phyloP scores from a whole-genome alignment of 2,888 invertebrate genomes.

The Lasioglossum pauxillum region DNA sequence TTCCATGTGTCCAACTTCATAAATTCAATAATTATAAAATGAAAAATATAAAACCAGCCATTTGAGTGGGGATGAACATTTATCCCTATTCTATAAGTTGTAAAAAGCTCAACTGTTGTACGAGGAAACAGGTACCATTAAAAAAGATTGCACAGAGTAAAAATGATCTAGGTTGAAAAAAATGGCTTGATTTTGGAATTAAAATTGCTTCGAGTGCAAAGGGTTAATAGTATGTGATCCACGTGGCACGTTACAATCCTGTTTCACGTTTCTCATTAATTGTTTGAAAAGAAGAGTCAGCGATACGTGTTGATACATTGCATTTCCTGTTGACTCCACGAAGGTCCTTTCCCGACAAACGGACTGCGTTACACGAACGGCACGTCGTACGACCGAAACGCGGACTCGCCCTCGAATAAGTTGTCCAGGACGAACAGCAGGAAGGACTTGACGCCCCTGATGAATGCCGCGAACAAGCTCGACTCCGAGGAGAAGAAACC shows the following conservation, averaged over 20 bases:
- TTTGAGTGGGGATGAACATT: too few relatives aligned
- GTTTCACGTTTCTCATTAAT: not conserved
- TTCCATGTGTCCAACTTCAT: too few relatives aligned
- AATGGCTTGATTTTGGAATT: too few relatives aligned
- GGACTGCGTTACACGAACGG: constrained; percentile 81
- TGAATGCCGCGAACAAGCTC: constrained; percentile 86
- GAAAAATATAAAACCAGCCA: too few relatives aligned
- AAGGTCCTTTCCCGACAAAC: constrained; percentile 76
- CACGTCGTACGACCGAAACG: constrained; percentile 78
- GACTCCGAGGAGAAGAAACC: constrained; percentile 86
- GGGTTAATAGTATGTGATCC: too few relatives aligned
- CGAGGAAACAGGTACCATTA: too few relatives aligned
- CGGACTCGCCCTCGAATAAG: constrained; percentile 81
- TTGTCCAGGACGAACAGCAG: constrained; percentile 82
- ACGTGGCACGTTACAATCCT: not conserved
- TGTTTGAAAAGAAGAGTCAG: not conserved
- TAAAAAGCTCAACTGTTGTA: too few relatives aligned
- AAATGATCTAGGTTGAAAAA: too few relatives aligned
- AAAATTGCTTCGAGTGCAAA: too few relatives aligned
- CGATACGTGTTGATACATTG: not conserved
- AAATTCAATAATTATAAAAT: too few relatives aligned
- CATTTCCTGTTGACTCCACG: constrained; percentile 3
- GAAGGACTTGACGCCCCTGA: constrained; percentile 86
- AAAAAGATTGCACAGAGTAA: too few relatives aligned
- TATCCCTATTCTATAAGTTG: too few relatives aligned